Conservation (phyloP, 1,140 invertebrate genomes). For the Drosophila bipectinata region DNA sequence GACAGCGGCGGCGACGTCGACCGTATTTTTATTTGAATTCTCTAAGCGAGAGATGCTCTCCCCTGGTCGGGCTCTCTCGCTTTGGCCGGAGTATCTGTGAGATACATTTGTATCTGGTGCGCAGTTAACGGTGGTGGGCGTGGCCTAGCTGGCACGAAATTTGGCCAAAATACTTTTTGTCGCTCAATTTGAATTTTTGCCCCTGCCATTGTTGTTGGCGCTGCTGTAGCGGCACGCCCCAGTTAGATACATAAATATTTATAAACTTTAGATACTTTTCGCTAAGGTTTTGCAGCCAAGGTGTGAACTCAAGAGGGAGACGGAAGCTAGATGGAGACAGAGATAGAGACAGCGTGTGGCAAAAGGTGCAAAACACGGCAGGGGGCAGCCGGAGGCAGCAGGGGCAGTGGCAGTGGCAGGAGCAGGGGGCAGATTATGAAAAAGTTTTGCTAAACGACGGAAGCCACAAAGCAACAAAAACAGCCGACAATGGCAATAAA, state of each 20-base stretch:
- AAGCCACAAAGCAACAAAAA: conserved; percentile 27
- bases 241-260: conserved; percentile 84
- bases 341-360: conserved; percentile 1
- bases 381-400: background rate
- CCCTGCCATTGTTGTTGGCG: conserved; percentile 31
- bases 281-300: conserved; percentile 68
- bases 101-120: conserved; percentile 62
- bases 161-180: conserved; percentile 62
- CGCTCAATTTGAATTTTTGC: conserved; percentile 67
- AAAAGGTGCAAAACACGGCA: conserved; percentile 50
- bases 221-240: conserved; percentile 76
- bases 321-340: conserved; percentile 2
- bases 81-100: conserved; percentile 44
- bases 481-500: conserved; percentile 32
- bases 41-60: conserved; percentile 9
- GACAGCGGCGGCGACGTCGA: conserved; percentile 19
- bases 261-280: conserved; percentile 78
- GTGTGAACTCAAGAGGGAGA: conserved; percentile 66
- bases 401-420: background rate
- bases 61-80: conserved; percentile 2
- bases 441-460: conserved; percentile 64
- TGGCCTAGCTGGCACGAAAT: conserved; percentile 51
- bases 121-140: conserved; percentile 57
- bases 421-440: conserved; percentile 63
- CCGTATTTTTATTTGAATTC: conserved; percentile 8